Base-by-base conservation (phyloP, 2,888 invertebrate species). In the Volucella zonaria region DNA sequence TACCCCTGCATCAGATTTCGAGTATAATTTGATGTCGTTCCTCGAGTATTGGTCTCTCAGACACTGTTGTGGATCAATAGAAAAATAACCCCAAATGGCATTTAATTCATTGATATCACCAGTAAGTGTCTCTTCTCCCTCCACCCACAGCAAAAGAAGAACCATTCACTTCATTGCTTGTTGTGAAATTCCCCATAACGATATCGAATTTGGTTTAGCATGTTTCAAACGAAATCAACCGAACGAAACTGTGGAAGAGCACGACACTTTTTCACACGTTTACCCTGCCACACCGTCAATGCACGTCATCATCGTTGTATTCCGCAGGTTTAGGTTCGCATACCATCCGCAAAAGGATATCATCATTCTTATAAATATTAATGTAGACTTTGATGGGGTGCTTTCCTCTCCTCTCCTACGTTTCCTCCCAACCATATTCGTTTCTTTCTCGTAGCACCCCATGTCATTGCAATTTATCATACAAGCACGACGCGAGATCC, bases 331-430 rank as follows among this genome's bases (percentile, higher is more conserved):
- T 31, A 31, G 6, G 31, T 31, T 31, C 6, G 31, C 31, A 31
- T 31, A 6, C 31, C 31, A 62, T 66, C 40, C 12, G 23, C 51
- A 9, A 4, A 58, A 52, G 76, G 70, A 76, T 54, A 76, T 54
- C 52, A 76, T 76, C 70, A 70, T 76, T 23, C 54, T 73, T 77
- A 76, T 82, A 82, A 82, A 77, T 82, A 82, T 82, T 76, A 66
- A 82, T 77, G 49, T 38, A 56, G 49, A 18, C 73, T 56, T 56
- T 62, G 56, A 66, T 73, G 52, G 51, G 56, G 43, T 56, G 51
- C 47, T 56, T 68, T 74, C 49, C 61, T 52, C 62, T 62, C 54
- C 12, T 23, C 14, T 31, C 15, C 31, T 2, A 23, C 18, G 18
- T 23, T 23, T 8, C 49, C 12, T 40, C 45, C 3, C 18, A 2